phyloP scores from a whole-genome alignment of 1,140 invertebrate species.

The Trichonephila clavata region DNA sequence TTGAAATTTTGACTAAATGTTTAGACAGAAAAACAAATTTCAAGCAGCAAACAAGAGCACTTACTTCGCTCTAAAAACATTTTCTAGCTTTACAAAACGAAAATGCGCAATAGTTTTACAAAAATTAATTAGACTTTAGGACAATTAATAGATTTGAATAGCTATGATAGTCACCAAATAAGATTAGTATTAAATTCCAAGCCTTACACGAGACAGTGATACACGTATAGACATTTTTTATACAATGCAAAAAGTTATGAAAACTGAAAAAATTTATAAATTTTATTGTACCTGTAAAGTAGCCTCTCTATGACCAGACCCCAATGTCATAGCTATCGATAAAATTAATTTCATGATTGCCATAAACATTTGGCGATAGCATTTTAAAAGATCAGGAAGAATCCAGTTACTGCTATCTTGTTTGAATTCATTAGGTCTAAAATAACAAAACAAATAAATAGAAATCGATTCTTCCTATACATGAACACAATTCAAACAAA shows the following conservation, averaged over 20 bases:
- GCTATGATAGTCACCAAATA: too few species aligned
- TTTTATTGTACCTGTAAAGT: conserved; percentile 84
- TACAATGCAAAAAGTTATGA: background rate
- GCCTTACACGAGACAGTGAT: background rate
- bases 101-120: too few species aligned
- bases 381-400: conserved; percentile 64
- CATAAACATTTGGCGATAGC: conserved; percentile 73
- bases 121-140: too few species aligned
- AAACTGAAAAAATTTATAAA: background rate
- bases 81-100: too few species aligned
- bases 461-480: too few species aligned
- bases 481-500: background rate
- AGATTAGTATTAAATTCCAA: too few species aligned
- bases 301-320: conserved; percentile 89
- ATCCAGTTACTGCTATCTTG: conserved; percentile 65
- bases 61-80: too few species aligned
- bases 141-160: too few species aligned
- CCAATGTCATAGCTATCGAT: conserved; percentile 89
- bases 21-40: too few species aligned
- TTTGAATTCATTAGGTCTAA: conserved; percentile 55
- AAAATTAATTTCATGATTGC: conserved; percentile 80
- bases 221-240: background rate
- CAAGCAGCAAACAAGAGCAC: too few species aligned
- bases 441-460: conserved; percentile 3
- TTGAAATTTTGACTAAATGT: too few species aligned